A percentile compares a stretch with the other conserved stretches of the same genome.
These are phyloP conservation scores for Tragelaphus strepsiceros DNA, from an alignment of 2,113 vertebrate species.

Conservation along the genomic window DNA sequence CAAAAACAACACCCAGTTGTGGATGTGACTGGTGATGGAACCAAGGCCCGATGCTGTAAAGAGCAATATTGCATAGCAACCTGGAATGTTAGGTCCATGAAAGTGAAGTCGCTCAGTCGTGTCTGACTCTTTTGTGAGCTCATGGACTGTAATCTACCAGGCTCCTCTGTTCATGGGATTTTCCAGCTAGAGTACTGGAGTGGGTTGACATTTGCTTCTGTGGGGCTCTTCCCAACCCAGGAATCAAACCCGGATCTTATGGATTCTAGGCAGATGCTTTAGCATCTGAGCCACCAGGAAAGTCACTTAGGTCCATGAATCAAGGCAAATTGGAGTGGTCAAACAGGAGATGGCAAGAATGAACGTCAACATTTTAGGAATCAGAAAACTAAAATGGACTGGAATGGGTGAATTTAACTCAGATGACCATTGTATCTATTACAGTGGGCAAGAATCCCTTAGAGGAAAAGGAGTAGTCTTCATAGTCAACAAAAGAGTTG, in stretches of 20 bases:
- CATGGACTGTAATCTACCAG: too few species aligned
- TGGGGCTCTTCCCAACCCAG: too few species aligned
- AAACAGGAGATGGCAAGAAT: background rate
- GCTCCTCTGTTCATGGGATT: too few species aligned
- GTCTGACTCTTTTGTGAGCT: too few species aligned
- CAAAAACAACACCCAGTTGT: background rate
- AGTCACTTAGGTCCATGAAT: background rate
- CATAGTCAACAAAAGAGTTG: background rate
- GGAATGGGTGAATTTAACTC: background rate
- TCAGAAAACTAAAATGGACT: background rate
- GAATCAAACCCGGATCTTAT: too few species aligned
- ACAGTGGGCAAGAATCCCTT: background rate
- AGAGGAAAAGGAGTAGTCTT: background rate
- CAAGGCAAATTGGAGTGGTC: background rate
- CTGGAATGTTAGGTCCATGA: background rate
- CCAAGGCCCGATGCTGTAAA: background rate
- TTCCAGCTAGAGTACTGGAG: too few species aligned
- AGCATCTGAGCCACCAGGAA: too few species aligned
- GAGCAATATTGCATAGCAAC: background rate
- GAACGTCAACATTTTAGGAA: rapidly evolving
- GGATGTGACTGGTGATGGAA: background rate
- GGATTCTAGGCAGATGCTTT: too few species aligned
- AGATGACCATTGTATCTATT: background rate
- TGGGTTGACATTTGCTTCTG: too few species aligned
- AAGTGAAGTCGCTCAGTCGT: too few species aligned